Percentiles rank a stretch among this genome's conserved stretches.
Evolutionary conservation across 2,113 vertebrate species (phyloP).

Genomic region (Turdus rufiventris): DNA sequence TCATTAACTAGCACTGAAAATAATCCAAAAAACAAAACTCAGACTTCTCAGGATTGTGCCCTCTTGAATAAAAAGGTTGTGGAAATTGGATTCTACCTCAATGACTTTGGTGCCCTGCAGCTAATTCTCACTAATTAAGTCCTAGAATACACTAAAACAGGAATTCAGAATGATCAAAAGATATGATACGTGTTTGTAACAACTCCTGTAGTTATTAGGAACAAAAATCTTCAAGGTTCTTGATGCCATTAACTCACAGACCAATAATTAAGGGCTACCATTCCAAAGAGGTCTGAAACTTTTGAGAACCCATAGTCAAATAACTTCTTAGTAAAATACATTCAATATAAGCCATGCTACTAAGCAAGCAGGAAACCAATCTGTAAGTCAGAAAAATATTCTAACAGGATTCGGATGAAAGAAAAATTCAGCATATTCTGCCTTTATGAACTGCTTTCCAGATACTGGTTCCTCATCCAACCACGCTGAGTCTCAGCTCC

Average conservation of each 20-base stretch:
- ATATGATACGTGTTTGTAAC: neutral
- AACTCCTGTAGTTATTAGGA: neutral
- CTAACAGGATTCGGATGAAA: neutral
- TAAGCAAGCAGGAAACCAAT: neutral
- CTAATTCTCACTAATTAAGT: constrained; percentile 31
- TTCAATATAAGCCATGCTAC: neutral
- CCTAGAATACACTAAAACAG: constrained; percentile 9
- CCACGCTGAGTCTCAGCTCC: neutral
- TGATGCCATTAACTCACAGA: constrained; percentile 10
- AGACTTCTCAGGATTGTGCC: neutral
- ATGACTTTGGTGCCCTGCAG: constrained; percentile 6
- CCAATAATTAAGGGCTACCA: neutral
- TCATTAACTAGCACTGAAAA: neutral
- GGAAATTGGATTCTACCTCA: constrained; percentile 25
- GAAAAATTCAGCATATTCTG: neutral
- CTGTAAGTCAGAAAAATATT: neutral
- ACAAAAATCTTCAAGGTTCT: neutral
- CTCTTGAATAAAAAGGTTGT: neutral
- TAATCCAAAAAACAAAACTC: neutral
- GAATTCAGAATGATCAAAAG: constrained; percentile 31
- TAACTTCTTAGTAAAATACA: neutral
- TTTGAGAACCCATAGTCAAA: neutral
- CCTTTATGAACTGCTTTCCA: neutral
- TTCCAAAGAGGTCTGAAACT: neutral
- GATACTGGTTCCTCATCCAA: neutral